Evolutionary conservation across 2,113 vertebrate genomes (phyloP).

Genomic region (Aldabrachelys gigantea): DNA sequence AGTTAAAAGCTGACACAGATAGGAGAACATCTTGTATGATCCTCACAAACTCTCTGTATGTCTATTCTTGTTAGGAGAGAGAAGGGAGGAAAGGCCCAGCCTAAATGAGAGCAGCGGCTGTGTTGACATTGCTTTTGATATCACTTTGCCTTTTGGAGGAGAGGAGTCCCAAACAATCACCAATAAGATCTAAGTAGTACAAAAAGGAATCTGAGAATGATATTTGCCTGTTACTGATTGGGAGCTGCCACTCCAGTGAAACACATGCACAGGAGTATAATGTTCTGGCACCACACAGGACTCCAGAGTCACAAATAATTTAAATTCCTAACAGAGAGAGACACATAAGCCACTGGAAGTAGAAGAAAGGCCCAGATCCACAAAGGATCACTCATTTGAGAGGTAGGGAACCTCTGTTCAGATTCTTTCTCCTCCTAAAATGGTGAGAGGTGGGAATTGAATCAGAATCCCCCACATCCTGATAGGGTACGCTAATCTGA

Average conservation of each 20-base stretch:
- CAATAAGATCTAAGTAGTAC: not conserved
- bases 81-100: not conserved
- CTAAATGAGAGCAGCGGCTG: not conserved
- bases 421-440: not conserved
- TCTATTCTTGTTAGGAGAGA: not conserved
- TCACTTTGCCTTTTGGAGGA: not conserved
- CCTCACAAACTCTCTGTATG: not conserved
- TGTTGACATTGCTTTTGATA: not conserved
- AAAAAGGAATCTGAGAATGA: not conserved
- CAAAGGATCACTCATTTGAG: not conserved
- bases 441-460: not conserved
- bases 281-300: not conserved
- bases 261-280: not conserved
- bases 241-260: not conserved
- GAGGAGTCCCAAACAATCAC: not conserved
- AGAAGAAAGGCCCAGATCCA: not conserved
- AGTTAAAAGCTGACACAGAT: not conserved
- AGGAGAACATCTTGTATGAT: not conserved
- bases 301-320: not conserved
- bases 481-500: not conserved
- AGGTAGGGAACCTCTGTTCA: not conserved
- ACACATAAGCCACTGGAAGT: not conserved
- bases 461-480: not conserved
- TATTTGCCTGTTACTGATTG: no score
- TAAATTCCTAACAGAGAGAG: not conserved